Evolutionary conservation across 2,797 vertebrate species (phyloP).

Genomic region (Sebastes itinus): DNA sequence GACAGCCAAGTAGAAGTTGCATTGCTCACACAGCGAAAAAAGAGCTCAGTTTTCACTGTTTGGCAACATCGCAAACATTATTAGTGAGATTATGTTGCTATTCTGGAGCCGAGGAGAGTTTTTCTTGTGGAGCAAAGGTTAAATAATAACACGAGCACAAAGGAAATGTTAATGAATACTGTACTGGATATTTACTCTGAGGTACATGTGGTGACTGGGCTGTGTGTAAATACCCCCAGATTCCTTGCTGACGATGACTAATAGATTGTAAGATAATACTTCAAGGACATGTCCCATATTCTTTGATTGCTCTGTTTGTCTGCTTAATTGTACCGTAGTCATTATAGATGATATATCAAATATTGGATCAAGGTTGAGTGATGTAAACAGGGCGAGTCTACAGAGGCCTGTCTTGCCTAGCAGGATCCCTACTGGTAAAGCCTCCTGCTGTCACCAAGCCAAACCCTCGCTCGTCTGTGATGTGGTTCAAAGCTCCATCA

Average conservation of each 20-base stretch:
- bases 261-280: background rate
- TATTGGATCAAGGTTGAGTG: background rate
- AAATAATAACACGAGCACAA: background rate
- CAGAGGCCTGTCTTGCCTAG: background rate
- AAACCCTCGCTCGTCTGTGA: background rate
- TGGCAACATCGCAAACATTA: slow-evolving; percentile 29
- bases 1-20: slow-evolving; percentile 13
- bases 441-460: background rate
- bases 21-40: background rate
- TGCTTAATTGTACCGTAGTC: background rate
- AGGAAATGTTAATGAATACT: slow-evolving; percentile 5
- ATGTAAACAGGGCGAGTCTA: slow-evolving; percentile 8
- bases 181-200: background rate
- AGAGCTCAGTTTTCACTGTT: slow-evolving; percentile 20
- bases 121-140: slow-evolving; percentile 36
- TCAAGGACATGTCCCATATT: background rate
- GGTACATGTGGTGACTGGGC: background rate
- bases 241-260: background rate
- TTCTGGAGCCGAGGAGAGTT: background rate
- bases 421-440: background rate
- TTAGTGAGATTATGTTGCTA: slow-evolving; percentile 17
- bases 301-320: background rate
- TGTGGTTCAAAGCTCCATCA: background rate
- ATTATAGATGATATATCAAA: background rate
- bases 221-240: background rate